Percentiles rank a stretch among this genome's conserved stretches.
Conservation (phyloP, 2,888 invertebrate species). For the Eupithecia subumbrata region DNA sequence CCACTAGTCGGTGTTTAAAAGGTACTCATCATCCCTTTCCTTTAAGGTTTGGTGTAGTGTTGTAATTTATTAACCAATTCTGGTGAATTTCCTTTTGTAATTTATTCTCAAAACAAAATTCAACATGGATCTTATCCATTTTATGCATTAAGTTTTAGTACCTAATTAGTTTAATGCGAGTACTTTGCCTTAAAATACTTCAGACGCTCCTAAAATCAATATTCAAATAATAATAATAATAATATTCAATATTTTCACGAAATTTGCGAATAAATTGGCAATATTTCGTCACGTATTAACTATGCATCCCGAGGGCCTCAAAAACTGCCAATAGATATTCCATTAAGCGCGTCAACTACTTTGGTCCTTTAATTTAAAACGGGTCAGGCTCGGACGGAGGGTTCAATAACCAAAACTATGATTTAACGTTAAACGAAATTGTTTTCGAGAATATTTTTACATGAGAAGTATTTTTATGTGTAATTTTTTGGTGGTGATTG, state of each 20-base stretch:
- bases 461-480: background rate
- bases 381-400: conserved; percentile 18
- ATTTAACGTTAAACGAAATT: background rate
- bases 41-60: background rate
- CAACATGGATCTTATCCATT: background rate
- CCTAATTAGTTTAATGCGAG: background rate
- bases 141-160: background rate
- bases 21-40: background rate
- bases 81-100: background rate
- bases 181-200: background rate
- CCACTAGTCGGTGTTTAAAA: conserved; percentile 15
- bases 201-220: background rate
- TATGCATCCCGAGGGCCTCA: conserved; percentile 20
- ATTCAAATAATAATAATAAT: too few species aligned
- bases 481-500: background rate
- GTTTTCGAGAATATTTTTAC: background rate
- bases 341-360: conserved; percentile 31
- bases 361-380: conserved; percentile 31
- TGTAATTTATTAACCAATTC: background rate
- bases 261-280: conserved; percentile 16
- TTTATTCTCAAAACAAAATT: background rate
- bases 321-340: conserved; percentile 37
- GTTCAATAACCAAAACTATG: background rate
- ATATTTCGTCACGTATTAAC: conserved; percentile 22
- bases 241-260: background rate